Evolutionary conservation across 2,888 invertebrate species (phyloP), one percentile per base, ranked within the genome.

Genomic region (Odontocerum albicorne): DNA sequence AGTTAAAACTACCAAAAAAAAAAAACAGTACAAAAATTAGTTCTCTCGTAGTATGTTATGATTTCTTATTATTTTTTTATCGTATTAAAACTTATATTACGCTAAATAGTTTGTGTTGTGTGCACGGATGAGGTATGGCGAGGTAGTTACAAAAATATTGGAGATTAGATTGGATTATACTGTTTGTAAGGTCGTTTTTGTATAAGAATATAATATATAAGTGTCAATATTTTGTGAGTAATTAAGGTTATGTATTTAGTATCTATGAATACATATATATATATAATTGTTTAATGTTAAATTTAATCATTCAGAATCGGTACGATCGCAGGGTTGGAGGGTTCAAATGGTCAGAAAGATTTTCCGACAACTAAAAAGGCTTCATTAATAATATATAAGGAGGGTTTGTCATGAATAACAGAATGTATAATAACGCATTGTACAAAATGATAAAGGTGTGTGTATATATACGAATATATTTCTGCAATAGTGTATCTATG

Each of bases 221-320:
- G 55, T 55, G 49, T 55, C 55, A 55, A 55, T 55, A 55, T 49
- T 45, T 55, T 55, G 55, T 55, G 55, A 57, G 40, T 59, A 59
- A 33, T 55, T 59, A 59, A 55, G 55, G 50, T n/a, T 52, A 59
- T 55, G 55, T 58, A 58, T 46, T 55, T 54, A 40, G 46, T 59
- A 52, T 51, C 49, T 51, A 59, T 55, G 46, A 46, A 20, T 50
- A 39, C 43, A 46, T 33, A 36, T 8, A 36, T 4, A 36, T 8
- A 36, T 4, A 20, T 38, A 40, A 52, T 49, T 52, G 55, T 58
- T 46, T 22, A 53, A 39, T 49, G 52, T 55, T 49, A 46, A 47
- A 47, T 27, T 44, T 59, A 49, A 45, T 56, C 39, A 35, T 39
- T 49, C 33, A 20, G 51, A 32, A 35, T 31, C 38, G 52, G 53